These are phyloP conservation scores for Clarias magur DNA, from an alignment of 2,113 vertebrate species.

Conservation along the genomic window DNA sequence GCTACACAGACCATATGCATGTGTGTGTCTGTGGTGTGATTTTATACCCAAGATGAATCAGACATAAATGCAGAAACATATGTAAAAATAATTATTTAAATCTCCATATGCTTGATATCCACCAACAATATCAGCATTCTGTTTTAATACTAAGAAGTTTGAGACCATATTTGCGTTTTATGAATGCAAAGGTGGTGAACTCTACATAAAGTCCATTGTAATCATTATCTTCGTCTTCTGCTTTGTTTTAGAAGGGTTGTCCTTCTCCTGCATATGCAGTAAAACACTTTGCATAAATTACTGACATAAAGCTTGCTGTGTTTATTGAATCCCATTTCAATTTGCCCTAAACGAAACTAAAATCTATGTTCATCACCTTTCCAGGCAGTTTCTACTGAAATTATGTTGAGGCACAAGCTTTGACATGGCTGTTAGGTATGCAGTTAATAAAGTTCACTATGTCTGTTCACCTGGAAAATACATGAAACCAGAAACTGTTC, in stretches of 20 bases:
- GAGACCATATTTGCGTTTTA: background rate
- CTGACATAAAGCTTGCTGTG: background rate
- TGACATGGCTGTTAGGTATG: background rate
- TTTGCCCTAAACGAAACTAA: too few relatives aligned
- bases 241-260: background rate
- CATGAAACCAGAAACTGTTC: background rate
- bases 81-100: background rate
- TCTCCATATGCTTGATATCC: background rate
- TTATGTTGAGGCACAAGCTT: background rate
- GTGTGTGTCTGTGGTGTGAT: background rate
- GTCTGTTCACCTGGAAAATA: constrained; percentile 3
- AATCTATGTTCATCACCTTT: background rate
- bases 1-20: background rate
- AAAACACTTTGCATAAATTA: background rate
- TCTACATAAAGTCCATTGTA: background rate
- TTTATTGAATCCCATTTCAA: background rate
- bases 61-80: background rate
- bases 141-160: background rate
- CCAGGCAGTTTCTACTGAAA: constrained; percentile 10
- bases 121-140: background rate
- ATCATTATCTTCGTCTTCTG: background rate
- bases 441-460: constrained; percentile 4
- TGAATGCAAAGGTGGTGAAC: background rate
- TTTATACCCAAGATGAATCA: background rate
- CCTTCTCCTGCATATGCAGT: background rate